These are phyloP conservation scores for Rhinopithecus roxellana DNA, from an alignment of 2,113 vertebrate genomes.

Conservation along the genomic window DNA sequence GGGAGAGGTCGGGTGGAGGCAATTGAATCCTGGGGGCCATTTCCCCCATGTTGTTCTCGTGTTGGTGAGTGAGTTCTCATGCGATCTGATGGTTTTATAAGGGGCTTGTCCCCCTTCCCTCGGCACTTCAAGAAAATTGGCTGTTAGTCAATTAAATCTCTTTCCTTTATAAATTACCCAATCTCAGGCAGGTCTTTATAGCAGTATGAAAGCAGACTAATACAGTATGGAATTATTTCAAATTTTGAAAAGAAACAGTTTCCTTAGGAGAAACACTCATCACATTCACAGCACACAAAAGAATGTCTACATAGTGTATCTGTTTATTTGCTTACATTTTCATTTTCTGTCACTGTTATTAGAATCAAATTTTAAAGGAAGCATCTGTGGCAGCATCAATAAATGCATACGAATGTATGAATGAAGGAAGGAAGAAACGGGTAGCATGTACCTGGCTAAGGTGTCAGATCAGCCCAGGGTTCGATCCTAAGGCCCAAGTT, in stretches of 20 bases:
- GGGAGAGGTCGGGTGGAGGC: too few species aligned
- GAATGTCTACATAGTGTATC: background rate
- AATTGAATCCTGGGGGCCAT: too few species aligned
- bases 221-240: background rate
- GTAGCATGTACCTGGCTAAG: background rate
- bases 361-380: background rate
- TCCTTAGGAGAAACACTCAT: background rate
- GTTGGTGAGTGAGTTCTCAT: too few species aligned
- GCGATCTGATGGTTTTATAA: too few species aligned
- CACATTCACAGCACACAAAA: background rate
- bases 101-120: too few species aligned
- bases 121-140: too few species aligned
- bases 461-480: background rate
- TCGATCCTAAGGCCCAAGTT: fast-evolving
- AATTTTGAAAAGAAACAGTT: background rate
- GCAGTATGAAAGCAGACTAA: too few species aligned
- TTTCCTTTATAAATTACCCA: too few species aligned
- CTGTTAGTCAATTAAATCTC: too few species aligned
- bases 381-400: background rate
- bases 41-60: too few species aligned
- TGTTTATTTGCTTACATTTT: background rate
- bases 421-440: background rate
- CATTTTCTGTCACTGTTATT: background rate
- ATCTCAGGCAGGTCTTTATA: too few species aligned
- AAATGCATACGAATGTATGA: too few species aligned